These are phyloP conservation scores for Archips crataeganus DNA, from an alignment of 2,888 invertebrate genomes.

Conservation along the genomic window DNA sequence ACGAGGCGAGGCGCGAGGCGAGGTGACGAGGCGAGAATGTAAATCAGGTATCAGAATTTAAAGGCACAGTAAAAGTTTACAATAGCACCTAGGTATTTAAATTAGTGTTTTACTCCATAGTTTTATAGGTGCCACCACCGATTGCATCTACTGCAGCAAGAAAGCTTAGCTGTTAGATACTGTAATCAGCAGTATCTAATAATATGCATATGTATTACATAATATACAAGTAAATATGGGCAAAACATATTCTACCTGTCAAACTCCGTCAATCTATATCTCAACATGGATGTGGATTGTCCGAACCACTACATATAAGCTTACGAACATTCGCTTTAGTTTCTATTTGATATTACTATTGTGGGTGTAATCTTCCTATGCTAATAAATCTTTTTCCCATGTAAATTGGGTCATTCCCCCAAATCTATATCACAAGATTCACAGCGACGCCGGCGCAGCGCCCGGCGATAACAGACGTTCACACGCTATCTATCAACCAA, in stretches of 20 bases:
- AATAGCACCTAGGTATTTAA: too few species aligned
- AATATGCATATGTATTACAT: too few species aligned
- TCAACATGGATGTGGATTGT: not conserved
- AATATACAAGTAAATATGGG: not conserved
- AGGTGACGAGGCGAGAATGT: too few species aligned
- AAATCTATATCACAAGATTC: constrained; percentile 18
- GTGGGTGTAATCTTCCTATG: constrained; percentile 16
- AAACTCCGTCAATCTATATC: not conserved
- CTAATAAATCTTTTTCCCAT: constrained; percentile 46
- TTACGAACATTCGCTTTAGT: not conserved
- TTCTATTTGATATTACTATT: not conserved
- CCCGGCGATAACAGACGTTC: constrained; percentile 68
- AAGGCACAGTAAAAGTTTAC: too few species aligned
- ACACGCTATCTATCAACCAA: constrained; percentile 67
- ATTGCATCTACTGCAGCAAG: too few species aligned
- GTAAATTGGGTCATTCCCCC: constrained; percentile 52
- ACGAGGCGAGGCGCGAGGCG: too few species aligned
- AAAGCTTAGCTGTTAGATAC: too few species aligned
- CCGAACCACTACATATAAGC: not conserved
- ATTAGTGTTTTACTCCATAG: too few species aligned
- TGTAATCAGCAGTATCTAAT: too few species aligned
- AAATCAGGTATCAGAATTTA: too few species aligned
- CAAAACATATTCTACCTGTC: not conserved
- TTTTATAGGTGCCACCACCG: too few species aligned
- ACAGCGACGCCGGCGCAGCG: constrained; percentile 47